A percentile compares a stretch with the other conserved stretches of the same genome.
Evolutionary conservation across 2,113 vertebrate species (phyloP).

Genomic region (Protomyctophum bolini): DNA sequence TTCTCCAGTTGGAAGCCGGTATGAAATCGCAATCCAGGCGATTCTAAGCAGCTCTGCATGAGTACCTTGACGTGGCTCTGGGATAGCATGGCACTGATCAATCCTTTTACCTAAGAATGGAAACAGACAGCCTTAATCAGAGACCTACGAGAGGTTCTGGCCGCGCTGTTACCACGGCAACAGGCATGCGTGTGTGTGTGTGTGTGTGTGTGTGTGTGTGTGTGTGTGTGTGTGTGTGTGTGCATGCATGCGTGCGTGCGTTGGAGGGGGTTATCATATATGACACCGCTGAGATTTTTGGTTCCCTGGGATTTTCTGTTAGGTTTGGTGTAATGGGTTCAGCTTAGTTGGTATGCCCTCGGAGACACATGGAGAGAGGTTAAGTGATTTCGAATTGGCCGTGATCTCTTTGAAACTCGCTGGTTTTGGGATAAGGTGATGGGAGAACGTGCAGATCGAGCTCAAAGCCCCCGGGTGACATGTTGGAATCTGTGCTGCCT

Average conservation of each 20-base stretch:
- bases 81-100: slow-evolving; percentile 58
- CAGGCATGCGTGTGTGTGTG: slow-evolving; percentile 33
- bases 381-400: slow-evolving; percentile 35
- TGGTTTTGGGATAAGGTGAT: slow-evolving; percentile 14
- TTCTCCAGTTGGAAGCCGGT: slow-evolving; percentile 5
- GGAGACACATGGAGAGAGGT: slow-evolving; percentile 17
- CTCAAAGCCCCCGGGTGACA: slow-evolving; percentile 13
- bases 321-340: slow-evolving; percentile 60
- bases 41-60: slow-evolving; percentile 42
- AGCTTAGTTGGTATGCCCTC: slow-evolving; percentile 45
- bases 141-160: slow-evolving; percentile 61
- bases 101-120: slow-evolving; percentile 57
- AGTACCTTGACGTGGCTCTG: slow-evolving; percentile 42
- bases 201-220: too few species aligned
- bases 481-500: neutral
- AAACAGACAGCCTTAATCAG: slow-evolving; percentile 66
- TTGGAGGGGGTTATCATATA: neutral
- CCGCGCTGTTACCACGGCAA: slow-evolving; percentile 72
- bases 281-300: neutral
- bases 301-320: slow-evolving; percentile 57
- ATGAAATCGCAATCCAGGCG: slow-evolving; percentile 15
- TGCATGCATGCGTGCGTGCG: slow-evolving; percentile 12
- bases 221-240: too few species aligned
- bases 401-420: slow-evolving; percentile 20
- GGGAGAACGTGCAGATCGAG: slow-evolving; percentile 10